Evolutionary conservation across 1,140 invertebrate species (phyloP), one percentile per base, ranked within the genome.

Genomic region (Coelopa frigida): DNA sequence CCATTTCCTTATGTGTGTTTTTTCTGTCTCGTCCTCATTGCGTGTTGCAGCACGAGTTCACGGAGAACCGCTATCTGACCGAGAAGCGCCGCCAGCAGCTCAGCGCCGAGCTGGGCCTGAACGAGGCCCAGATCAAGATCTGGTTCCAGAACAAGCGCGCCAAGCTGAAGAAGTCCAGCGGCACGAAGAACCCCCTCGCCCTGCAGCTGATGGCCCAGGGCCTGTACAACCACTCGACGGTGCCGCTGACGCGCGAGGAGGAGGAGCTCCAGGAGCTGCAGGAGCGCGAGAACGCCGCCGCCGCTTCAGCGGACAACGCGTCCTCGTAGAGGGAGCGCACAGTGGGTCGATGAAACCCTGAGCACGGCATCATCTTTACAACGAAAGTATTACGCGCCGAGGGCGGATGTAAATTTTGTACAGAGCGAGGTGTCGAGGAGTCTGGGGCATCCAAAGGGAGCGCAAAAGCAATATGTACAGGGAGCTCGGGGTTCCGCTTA

Each of bases 121-220:
- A 94, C 70, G 94, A 97, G 68, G 87, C 88, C 2, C 93, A 97
- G 68, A 95, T 97, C 59, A 97, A 97, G 72, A 96, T 96, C 54
- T 89, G 85, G 84, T 93, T 94, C 69, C 89, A 96, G 72, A 96
- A 96, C 71, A 95, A 94, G 70, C 71, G 93, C 43, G 92, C 92
- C 44, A 96, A 96, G 72, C 86, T 94, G 60, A 96, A 96, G 76
- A 95, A 95, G 64, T 77, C 87, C 2, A 81, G 77, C 33, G 89
- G 88, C 0, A 78, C 83, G 40, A 85, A 86, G 57, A 91, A 91
- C 70, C 82, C 86, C 0, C 72, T 95, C 49, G 89, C 90, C 0
- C 65, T 92, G 35, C 87, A 93, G 64, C 72, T 94, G 33, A 93
- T 93, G 86, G 87, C 90, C 4, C 88, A 94, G 68, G 91, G 90